Evolutionary conservation across 2,888 invertebrate species (phyloP).

Genomic region (Syrista parreyssii): DNA sequence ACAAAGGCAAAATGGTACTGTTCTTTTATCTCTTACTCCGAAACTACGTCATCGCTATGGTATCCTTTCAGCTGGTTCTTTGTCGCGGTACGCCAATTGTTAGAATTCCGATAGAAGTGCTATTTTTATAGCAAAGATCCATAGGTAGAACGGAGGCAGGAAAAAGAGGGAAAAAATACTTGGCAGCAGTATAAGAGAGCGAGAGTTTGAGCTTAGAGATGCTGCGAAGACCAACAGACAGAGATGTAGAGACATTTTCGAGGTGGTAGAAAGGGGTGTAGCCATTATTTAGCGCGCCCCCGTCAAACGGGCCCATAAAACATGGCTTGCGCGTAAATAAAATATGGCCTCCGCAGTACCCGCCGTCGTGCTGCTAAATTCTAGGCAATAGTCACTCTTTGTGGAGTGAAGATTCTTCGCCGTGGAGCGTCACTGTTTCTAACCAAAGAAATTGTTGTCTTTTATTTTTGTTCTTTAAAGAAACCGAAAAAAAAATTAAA

Average conservation of each 20-base stretch:
- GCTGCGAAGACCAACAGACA: neutral
- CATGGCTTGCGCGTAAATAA: slow-evolving; percentile 55
- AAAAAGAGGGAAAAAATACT: neutral
- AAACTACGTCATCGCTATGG: too few relatives aligned
- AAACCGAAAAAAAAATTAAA: too few relatives aligned
- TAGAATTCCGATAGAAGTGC: slow-evolving; percentile 39
- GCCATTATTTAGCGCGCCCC: slow-evolving; percentile 48
- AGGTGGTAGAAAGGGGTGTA: neutral
- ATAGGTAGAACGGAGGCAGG: slow-evolving; percentile 4
- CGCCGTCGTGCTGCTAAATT: too few relatives aligned
- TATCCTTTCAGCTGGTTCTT: slow-evolving; percentile 17
- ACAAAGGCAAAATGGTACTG: too few relatives aligned
- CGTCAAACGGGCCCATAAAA: slow-evolving; percentile 55
- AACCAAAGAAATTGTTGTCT: too few relatives aligned
- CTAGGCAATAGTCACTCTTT: too few relatives aligned
- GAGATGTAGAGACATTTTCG: slow-evolving; percentile 2
- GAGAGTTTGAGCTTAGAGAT: too few relatives aligned
- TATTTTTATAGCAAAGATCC: slow-evolving; percentile 34
- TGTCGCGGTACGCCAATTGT: slow-evolving; percentile 31
- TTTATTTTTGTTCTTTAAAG: too few relatives aligned
- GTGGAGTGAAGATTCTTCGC: too few relatives aligned
- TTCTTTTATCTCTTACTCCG: too few relatives aligned
- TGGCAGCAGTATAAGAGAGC: too few relatives aligned
- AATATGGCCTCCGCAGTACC: slow-evolving; percentile 32
- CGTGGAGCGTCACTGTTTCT: too few relatives aligned